Evolutionary conservation across 2,888 invertebrate species (phyloP), one percentile per base, ranked within the genome.

Genomic region (Nephrotoma flavescens): DNA sequence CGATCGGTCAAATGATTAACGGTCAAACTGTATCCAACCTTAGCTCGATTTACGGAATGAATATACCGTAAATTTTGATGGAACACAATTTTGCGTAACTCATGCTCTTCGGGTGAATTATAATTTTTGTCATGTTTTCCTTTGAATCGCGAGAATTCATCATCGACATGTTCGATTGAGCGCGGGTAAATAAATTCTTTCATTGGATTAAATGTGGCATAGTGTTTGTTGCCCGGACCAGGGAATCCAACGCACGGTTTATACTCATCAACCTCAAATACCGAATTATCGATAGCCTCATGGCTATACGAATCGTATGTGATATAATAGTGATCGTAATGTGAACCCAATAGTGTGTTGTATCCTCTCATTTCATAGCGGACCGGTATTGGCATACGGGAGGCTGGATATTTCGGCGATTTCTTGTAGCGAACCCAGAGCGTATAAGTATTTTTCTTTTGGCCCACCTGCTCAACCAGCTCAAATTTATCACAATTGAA

Each of bases 281-380:
- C 94, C 45, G 94, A 93, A 84, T 94, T 93, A 87, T 94, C 94
- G 71, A 96, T 96, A 57, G 93, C 93, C 45, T 95, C 95, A 6
- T 94, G 93, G 83, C 93, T 92, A 88, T 94, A 95, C 87, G 93
- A 93, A 83, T 94, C 94, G 89, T 98, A 98, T 84, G 95, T 94
- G 86, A 99, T 91, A 90, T 96, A 96, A 90, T 99, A 99, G 91
- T 98, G 98, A 91, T 99, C 98, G 90, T 96, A 98, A 91, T 99
- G 98, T 0, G 98, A 98, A 0, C 98, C 98, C n/a, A 99, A 92
- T 0, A 99, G 92, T 0, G 95, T 94, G 91, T 99, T 98, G 91
- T 94, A 98, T 0, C 98, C 99, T 90, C 94, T 95, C 98, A 99
- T 99, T 92, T 98, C 97, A 91, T 98, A 99, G 88, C 94, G 94